Conservation (phyloP, 2,888 invertebrate species). For the Lithophane ornitopus region DNA sequence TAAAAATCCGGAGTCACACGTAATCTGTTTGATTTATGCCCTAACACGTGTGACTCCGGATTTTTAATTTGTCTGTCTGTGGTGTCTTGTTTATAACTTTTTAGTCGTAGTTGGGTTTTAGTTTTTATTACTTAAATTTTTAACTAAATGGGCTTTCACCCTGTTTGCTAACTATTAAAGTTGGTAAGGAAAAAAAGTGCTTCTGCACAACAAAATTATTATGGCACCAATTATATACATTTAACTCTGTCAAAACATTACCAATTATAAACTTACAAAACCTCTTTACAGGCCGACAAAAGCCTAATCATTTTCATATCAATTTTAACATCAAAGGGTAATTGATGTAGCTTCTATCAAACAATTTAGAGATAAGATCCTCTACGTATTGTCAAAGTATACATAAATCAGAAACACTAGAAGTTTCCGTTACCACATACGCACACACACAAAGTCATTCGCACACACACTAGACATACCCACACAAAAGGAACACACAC, state of each 20-base stretch:
- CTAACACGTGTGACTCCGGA: too few relatives aligned
- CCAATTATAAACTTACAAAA: slow-evolving; percentile 47
- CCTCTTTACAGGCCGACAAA: slow-evolving; percentile 18
- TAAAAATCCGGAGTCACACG: too few relatives aligned
- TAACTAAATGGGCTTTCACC: too few relatives aligned
- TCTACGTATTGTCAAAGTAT: slow-evolving; percentile 76
- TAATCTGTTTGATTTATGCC: too few relatives aligned
- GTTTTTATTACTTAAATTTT: too few relatives aligned
- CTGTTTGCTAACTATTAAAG: neutral
- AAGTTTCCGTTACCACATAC: slow-evolving; percentile 82
- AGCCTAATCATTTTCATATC: slow-evolving; percentile 47
- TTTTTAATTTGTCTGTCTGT: too few relatives aligned
- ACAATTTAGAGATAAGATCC: slow-evolving; percentile 74
- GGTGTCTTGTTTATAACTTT: too few relatives aligned
- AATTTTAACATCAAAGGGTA: slow-evolving; percentile 41
- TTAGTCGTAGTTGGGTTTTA: too few relatives aligned
- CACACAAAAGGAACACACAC: slow-evolving; percentile 47
- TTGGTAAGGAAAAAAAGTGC: slow-evolving; percentile 11
- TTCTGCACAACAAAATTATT: slow-evolving; percentile 13
- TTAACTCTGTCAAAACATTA: slow-evolving; percentile 52
- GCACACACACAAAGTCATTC: slow-evolving; percentile 55
- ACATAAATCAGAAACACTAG: slow-evolving; percentile 79
- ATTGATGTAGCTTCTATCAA: slow-evolving; percentile 31
- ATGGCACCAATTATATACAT: slow-evolving; percentile 36
- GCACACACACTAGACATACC: slow-evolving; percentile 52